Evolutionary conservation across 2,113 vertebrate species (phyloP), one percentile per base, ranked within the genome.

Genomic region (Pedionomus torquatus): DNA sequence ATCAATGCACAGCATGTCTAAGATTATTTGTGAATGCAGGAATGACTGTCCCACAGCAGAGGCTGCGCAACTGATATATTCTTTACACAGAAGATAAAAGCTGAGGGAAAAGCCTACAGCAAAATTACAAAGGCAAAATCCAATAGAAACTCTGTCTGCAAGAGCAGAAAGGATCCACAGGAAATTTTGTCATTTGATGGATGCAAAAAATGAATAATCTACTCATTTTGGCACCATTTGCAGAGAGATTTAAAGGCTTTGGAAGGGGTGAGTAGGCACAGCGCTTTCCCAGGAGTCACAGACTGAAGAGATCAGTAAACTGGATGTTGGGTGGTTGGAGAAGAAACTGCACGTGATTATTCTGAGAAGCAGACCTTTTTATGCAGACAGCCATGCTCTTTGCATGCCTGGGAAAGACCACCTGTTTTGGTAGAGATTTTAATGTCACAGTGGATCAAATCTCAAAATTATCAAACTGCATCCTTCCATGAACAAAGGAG

Each of bases 1-100:
- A 94, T 84, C 91, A 91, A 76, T 72, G 74, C 81, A 84, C 61
- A 64, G 87, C 64, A 89, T 65, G 89, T 84, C 87, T 48, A 64
- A 82, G 83, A 44, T 52, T 87, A 12, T 60, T 74, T 58, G 64
- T 78, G 83, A 90, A 72, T 33, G 74, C 83, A 91, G 65, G 43
- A 82, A 84, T 96, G 94, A 96, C 91, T 95, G 72, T 63, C 43
- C 83, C 61, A 70, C 65, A 78, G 74, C 60, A 91, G 57, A 89
- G 46, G 33, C 81, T 3, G 1, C 75, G 77, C 61, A 89, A 74
- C 77, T 82, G 81, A 89, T 78, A 64, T 5, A 82, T 44, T 51
- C 35, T 68, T 89, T 84, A 39, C 44, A 64, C 2, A 33, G 48
- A 41, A 92, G 39, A 94, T 41, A 91, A 91, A 93, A 85, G 52